A percentile compares a stretch with the other conserved stretches of the same genome.
These are phyloP conservation scores for Puma concolor DNA, from an alignment of 2,113 vertebrate species.

Conservation along the genomic window DNA sequence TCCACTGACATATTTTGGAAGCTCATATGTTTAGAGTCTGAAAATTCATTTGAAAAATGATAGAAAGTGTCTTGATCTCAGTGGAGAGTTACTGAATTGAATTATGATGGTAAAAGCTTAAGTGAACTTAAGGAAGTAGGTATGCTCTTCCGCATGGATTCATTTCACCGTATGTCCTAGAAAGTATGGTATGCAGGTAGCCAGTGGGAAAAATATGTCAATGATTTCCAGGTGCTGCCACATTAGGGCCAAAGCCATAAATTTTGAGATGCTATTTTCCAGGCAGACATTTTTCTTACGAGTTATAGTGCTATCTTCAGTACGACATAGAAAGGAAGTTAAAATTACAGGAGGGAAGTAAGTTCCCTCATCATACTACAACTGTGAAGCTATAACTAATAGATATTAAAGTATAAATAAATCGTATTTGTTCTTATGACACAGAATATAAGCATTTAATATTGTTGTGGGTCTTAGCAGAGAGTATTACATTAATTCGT, in stretches of 20 bases:
- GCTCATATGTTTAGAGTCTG: slow-evolving; percentile 59
- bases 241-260: neutral
- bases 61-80: slow-evolving; percentile 51
- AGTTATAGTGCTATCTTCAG: neutral
- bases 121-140: slow-evolving; percentile 24
- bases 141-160: slow-evolving; percentile 19
- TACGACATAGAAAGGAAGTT: neutral
- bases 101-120: slow-evolving; percentile 52
- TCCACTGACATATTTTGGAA: slow-evolving; percentile 65
- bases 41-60: slow-evolving; percentile 66
- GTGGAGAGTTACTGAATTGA: slow-evolving; percentile 48
- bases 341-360: slow-evolving; percentile 14
- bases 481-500: neutral
- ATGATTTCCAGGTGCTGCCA: slow-evolving; percentile 11
- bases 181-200: slow-evolving; percentile 10
- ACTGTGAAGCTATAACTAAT: neutral
- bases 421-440: neutral
- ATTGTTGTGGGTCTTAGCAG: neutral
- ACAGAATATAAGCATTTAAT: neutral
- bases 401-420: neutral
- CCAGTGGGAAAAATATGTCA: slow-evolving; percentile 30
- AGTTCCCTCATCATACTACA: neutral
- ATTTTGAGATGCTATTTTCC: slow-evolving; percentile 33
- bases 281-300: slow-evolving; percentile 1
- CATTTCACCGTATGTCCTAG: slow-evolving; percentile 13